Conservation (phyloP, 2,113 vertebrate genomes). For the Chauna torquata region DNA sequence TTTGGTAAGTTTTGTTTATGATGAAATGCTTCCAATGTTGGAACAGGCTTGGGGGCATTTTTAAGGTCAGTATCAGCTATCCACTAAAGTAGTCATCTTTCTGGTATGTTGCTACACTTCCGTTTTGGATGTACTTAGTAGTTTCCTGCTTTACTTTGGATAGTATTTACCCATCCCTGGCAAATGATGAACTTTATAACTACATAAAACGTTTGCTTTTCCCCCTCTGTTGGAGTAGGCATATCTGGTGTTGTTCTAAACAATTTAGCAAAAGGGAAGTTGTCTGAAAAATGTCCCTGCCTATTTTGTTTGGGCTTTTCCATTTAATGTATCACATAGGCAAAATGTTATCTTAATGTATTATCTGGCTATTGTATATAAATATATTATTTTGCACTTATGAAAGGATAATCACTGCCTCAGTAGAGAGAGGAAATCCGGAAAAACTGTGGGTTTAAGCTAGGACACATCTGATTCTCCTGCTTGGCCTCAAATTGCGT, state of each 20-base stretch:
- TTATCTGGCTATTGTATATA: background rate
- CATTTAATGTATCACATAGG: background rate
- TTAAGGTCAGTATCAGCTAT: background rate
- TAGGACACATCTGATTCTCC: background rate
- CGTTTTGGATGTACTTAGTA: background rate
- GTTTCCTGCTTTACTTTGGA: background rate
- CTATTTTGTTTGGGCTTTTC: background rate
- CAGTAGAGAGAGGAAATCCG: background rate
- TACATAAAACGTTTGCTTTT: fast-evolving
- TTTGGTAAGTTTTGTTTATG: background rate
- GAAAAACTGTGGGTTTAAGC: background rate
- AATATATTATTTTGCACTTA: background rate
- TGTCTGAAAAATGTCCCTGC: background rate
- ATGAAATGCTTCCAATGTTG: background rate
- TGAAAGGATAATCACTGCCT: background rate
- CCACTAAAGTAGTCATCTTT: background rate
- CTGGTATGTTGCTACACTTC: background rate
- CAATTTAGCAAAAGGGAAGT: background rate
- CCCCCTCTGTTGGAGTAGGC: background rate
- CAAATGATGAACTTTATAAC: background rate
- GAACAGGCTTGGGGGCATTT: background rate
- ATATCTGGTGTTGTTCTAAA: background rate
- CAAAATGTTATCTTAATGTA: background rate
- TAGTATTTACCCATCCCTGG: background rate
- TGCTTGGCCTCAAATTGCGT: background rate